Conservation (phyloP, 2,113 vertebrate species). For the Ctenodactylus gundi region DNA sequence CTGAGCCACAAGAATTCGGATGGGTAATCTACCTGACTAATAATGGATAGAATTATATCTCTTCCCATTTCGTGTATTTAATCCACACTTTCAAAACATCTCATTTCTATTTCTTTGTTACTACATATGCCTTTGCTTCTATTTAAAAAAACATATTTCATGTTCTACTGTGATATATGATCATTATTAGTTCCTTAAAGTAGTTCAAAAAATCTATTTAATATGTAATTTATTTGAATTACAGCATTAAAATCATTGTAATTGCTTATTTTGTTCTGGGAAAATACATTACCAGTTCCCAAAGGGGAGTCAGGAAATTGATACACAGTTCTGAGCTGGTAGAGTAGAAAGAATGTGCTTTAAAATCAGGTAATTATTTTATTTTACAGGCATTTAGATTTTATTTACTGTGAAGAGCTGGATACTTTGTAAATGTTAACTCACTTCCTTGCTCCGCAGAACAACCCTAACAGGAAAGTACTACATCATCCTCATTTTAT, state of each 20-base stretch:
- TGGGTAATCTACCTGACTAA: neutral
- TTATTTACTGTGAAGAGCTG: neutral
- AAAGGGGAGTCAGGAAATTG: neutral
- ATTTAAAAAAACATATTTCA: neutral
- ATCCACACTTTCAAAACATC: neutral
- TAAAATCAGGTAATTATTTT: slow-evolving; percentile 10
- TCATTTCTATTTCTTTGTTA: neutral
- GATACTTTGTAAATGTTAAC: neutral
- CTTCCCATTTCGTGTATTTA: neutral
- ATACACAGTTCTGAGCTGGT: neutral
- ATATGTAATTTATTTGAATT: slow-evolving; percentile 17
- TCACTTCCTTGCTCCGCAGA: neutral
- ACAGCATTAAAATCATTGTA: neutral
- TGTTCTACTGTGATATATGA: neutral
- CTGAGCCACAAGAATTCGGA: neutral
- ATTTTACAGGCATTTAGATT: neutral
- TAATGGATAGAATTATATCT: neutral
- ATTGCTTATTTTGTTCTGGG: neutral
- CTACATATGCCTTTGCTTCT: neutral
- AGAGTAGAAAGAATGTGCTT: neutral
- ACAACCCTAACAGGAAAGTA: neutral
- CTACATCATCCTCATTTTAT: neutral
- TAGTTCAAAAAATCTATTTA: neutral
- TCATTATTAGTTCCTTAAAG: neutral
- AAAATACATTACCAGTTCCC: slow-evolving; percentile 10